phyloP scores from a whole-genome alignment of 2,888 invertebrate species.

The Criorhina ranunculi region DNA sequence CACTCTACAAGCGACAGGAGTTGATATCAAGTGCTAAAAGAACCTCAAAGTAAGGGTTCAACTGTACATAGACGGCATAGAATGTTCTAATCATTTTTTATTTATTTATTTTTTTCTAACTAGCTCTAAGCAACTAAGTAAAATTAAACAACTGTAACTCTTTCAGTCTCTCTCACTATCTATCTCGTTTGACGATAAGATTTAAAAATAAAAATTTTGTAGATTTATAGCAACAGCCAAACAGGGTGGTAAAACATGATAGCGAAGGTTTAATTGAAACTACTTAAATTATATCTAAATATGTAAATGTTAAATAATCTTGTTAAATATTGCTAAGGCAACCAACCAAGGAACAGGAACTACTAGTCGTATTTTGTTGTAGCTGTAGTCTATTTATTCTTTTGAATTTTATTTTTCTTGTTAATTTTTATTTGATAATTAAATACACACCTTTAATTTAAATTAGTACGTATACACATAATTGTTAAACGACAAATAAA shows the following conservation, averaged over 20 bases:
- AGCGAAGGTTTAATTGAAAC: constrained; percentile 2
- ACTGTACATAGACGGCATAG: constrained; percentile 20
- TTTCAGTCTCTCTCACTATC: neutral
- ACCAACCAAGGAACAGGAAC: constrained; percentile 5
- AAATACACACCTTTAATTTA: constrained; percentile 3
- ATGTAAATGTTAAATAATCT: constrained; percentile 1
- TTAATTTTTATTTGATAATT: constrained; percentile 1
- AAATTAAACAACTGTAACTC: neutral
- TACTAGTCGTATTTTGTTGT: constrained; percentile 30
- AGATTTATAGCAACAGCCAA: neutral
- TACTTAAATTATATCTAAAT: neutral
- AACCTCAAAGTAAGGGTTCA: constrained; percentile 44
- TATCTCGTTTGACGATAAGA: neutral
- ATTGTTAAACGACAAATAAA: constrained; percentile 24
- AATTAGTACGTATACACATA: constrained; percentile 15
- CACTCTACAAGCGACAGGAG: constrained; percentile 92
- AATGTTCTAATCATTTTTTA: neutral
- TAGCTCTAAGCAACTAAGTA: neutral
- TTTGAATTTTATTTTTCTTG: constrained; percentile 9
- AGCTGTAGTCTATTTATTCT: constrained; percentile 2
- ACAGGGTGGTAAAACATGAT: neutral
- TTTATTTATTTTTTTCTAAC: neutral
- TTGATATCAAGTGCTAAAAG: constrained; percentile 90
- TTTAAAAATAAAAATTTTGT: constrained; percentile 4
- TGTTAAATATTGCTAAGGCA: constrained; percentile 2